Percentiles rank a stretch among this genome's conserved stretches.
phyloP scores from a whole-genome alignment of 2,888 invertebrate species.

The Agrotis clavis region DNA sequence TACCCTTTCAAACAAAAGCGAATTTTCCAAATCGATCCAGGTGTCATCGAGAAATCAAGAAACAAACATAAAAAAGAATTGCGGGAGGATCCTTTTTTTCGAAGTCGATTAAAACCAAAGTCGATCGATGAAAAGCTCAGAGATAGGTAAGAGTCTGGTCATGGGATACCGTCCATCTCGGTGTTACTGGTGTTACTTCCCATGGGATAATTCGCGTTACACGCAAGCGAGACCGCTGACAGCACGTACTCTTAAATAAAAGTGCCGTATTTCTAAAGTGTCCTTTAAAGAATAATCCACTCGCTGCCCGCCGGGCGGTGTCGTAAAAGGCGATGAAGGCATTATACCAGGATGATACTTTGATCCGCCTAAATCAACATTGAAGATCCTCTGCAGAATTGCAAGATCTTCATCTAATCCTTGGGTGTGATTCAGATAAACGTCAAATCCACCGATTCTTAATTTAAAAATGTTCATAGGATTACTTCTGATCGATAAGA shows the following conservation, averaged over 20 bases:
- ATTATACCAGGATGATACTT: slow-evolving; percentile 27
- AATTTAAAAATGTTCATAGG: neutral
- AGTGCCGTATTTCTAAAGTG: slow-evolving; percentile 9
- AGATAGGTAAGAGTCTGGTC: too few relatives aligned
- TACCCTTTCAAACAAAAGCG: too few relatives aligned
- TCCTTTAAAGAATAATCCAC: slow-evolving; percentile 24
- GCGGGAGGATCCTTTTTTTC: too few relatives aligned
- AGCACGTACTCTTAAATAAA: neutral
- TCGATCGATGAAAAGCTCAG: too few relatives aligned
- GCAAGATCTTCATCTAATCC: neutral
- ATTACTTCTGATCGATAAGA: neutral
- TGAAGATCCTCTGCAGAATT: neutral
- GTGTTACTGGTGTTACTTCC: too few relatives aligned
- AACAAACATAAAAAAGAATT: too few relatives aligned
- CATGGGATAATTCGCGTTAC: too few relatives aligned
- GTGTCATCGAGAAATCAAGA: too few relatives aligned
- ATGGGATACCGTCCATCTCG: too few relatives aligned
- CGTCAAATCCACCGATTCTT: neutral
- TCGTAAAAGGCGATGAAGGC: slow-evolving; percentile 44
- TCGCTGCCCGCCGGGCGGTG: slow-evolving; percentile 5
- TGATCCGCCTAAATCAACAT: slow-evolving; percentile 34
- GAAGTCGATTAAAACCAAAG: too few relatives aligned
- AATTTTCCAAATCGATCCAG: too few relatives aligned
- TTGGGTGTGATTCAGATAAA: neutral
- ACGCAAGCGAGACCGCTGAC: too few relatives aligned